Evolutionary conservation across 2,113 vertebrate genomes (phyloP).

Genomic region (Sardina pilchardus): DNA sequence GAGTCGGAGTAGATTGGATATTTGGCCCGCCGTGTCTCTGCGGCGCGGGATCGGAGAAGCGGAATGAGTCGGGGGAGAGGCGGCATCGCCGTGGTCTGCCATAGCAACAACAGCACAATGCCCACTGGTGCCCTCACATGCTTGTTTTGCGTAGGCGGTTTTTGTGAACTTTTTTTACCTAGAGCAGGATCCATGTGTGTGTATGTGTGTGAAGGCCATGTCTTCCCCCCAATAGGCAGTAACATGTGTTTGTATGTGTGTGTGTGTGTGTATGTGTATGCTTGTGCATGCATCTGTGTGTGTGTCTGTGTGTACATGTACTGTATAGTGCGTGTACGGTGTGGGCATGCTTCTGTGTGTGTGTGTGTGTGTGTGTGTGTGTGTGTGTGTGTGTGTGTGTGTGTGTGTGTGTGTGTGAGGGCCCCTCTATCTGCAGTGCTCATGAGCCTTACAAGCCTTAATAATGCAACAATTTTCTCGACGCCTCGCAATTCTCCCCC

Average conservation of each 20-base stretch:
- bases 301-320: not conserved
- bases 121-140: not conserved
- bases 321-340: too few relatives aligned
- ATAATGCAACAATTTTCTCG: constrained; percentile 11
- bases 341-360: not conserved
- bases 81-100: not conserved
- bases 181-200: not conserved
- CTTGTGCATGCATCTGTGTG: not conserved
- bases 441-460: not conserved
- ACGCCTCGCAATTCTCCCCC: not conserved
- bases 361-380: not conserved
- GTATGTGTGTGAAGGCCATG: too few relatives aligned
- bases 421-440: not conserved
- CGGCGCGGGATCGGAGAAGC: not conserved
- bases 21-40: not conserved
- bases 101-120: not conserved
- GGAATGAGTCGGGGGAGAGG: not conserved
- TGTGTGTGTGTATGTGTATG: too few relatives aligned
- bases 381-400: constrained; percentile 1
- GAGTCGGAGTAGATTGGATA: not conserved
- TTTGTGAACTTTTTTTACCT: not conserved
- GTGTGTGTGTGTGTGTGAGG: not conserved
- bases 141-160: not conserved
- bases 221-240: not conserved
- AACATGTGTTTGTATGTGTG: not conserved